Base-by-base conservation (phyloP, 2,113 vertebrate genomes). In the Notiomystis cincta region DNA sequence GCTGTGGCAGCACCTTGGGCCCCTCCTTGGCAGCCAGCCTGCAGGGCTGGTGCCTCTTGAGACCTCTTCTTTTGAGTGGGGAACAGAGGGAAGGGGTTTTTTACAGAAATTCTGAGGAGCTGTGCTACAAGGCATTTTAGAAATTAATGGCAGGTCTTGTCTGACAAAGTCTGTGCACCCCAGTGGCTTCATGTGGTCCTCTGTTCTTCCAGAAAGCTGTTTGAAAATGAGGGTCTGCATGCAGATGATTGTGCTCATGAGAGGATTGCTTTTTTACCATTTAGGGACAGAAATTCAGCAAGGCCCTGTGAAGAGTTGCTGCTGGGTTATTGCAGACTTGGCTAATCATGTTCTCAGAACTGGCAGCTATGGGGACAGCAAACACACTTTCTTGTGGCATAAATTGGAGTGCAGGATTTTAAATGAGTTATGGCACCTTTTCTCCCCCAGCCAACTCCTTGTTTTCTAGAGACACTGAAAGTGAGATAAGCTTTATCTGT, bases 321-420 rank as follows among this genome's bases (percentile, higher is more conserved):
- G 22, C 20, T 2, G 4, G 9, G 21, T 66, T 65, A 44, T 54
- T 79, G 22, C 1, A 48, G n/a, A 3, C 12, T 77, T 88, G 56
- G 8, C 20, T 60, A n/a, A 38, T 37, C 7, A 1, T 0, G 0
- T 6, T 84, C 15, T 75, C n/a, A 77, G 48, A 69, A 23, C 31
- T 12, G 28, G 31, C 44, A 76, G 25, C 0, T 0, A 9, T 72
- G 30, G 33, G 51, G 25, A 17, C 21, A 66, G 18, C 58, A 33
- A 71, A 24, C 10, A 17, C 5, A 3, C 2, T 70, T 69, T 54
- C 56, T 60, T 53, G 37, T 30, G 58, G 28, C 7, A 22, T 15
- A 48, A 48, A 65, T 62, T 28, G 69, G 33, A 85, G 19, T 50
- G n/a, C 11, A n/a, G 50, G n/a, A 45, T 85, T 93, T 64, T 10